A percentile compares a stretch with the other conserved stretches of the same genome.
phyloP scores from a whole-genome alignment of 2,888 invertebrate genomes.

The Phragmatobia fuliginosa region DNA sequence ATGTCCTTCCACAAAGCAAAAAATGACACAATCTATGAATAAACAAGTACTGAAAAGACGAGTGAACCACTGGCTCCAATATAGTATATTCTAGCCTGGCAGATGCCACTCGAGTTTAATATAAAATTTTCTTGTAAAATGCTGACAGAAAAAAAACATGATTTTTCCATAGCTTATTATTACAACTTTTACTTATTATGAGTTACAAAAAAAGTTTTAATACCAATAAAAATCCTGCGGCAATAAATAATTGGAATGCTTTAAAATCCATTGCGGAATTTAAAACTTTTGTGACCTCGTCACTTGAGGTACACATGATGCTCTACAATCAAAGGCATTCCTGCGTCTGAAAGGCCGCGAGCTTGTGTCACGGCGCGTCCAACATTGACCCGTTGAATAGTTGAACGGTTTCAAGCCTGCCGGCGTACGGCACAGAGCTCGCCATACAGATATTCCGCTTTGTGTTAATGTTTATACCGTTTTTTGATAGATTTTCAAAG shows the following conservation, averaged over 20 bases:
- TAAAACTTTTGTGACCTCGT: slow-evolving; percentile 24
- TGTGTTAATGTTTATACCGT: slow-evolving; percentile 28
- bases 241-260: no score
- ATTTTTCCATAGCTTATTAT: neutral
- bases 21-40: no score
- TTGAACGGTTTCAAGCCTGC: slow-evolving; percentile 29
- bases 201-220: slow-evolving; percentile 9
- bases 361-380: slow-evolving; percentile 34
- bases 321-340: slow-evolving; percentile 35
- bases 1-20: no score
- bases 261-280: slow-evolving; percentile 22
- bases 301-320: slow-evolving; percentile 20
- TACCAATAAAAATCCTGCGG: slow-evolving; percentile 17
- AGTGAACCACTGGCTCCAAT: no score
- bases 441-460: slow-evolving; percentile 18
- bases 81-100: no score
- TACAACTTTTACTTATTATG: no score
- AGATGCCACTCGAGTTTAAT: no score
- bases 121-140: no score
- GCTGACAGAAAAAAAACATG: neutral
- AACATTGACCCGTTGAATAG: slow-evolving; percentile 39
- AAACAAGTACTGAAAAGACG: no score
- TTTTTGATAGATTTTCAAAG: slow-evolving; percentile 12
- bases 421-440: slow-evolving; percentile 18
- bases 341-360: slow-evolving; percentile 41